These are phyloP conservation scores for Aphelinus certus DNA, from an alignment of 1,140 invertebrate species.

Conservation along the genomic window DNA sequence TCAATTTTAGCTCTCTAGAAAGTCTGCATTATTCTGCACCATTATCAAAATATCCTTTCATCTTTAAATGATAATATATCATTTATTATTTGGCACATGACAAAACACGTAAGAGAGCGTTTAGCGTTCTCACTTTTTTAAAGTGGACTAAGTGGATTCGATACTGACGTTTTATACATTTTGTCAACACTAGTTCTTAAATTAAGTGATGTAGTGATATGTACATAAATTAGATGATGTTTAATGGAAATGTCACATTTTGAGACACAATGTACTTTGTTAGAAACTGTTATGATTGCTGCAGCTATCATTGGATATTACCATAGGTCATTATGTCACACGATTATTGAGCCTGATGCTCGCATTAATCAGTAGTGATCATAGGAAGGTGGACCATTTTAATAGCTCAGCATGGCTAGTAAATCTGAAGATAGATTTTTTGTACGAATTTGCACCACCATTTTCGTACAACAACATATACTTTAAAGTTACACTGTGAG, in stretches of 20 bases:
- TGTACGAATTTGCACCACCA: slow-evolving; percentile 19
- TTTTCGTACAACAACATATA: slow-evolving; percentile 15
- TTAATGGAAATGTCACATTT: slow-evolving; percentile 27
- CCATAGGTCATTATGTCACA: slow-evolving; percentile 41
- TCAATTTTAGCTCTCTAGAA: slow-evolving; percentile 29
- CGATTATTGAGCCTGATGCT: slow-evolving; percentile 36
- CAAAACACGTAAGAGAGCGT: slow-evolving; percentile 19
- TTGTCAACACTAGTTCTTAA: slow-evolving; percentile 32
- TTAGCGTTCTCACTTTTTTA: slow-evolving; percentile 36
- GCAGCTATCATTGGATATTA: slow-evolving; percentile 30
- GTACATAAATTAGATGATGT: slow-evolving; percentile 47
- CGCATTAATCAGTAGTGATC: slow-evolving; percentile 5
- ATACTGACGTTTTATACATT: slow-evolving; percentile 32
- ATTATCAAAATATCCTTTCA: slow-evolving; percentile 17
- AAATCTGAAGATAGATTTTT: slow-evolving; percentile 5
- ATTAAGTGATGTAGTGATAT: slow-evolving; percentile 47
- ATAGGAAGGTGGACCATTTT: background rate
- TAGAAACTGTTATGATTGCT: slow-evolving; percentile 4
- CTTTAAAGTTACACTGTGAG: slow-evolving; percentile 17
- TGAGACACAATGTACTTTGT: slow-evolving; percentile 14
- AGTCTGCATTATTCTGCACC: slow-evolving; percentile 12
- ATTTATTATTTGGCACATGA: slow-evolving; percentile 42
- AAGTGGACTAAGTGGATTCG: slow-evolving; percentile 3
- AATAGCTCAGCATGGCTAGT: background rate
- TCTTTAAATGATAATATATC: slow-evolving; percentile 31